Conservation (phyloP, 2,888 invertebrate genomes). For the Drosophila siamana region DNA sequence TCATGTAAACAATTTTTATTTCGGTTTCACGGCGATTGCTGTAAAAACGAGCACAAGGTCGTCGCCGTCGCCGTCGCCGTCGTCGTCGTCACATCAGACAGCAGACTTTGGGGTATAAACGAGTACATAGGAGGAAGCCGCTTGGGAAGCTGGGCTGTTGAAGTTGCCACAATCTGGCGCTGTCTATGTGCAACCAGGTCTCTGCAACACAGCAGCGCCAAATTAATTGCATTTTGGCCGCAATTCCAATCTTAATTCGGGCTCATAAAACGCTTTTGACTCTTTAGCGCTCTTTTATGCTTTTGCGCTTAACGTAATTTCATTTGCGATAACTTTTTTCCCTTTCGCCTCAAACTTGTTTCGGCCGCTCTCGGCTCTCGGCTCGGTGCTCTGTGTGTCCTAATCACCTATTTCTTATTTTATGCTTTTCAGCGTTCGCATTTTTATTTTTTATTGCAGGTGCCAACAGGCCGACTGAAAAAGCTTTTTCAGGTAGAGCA, state of each 20-base stretch:
- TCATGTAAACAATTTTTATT: slow-evolving; percentile 67
- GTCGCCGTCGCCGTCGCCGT: slow-evolving; percentile 64
- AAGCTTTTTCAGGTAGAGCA: slow-evolving; percentile 33
- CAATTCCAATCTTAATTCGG: slow-evolving; percentile 48
- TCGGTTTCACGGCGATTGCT: slow-evolving; percentile 52
- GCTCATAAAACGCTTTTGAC: slow-evolving; percentile 44
- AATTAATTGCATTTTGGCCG: slow-evolving; percentile 65
- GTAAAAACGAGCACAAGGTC: slow-evolving; percentile 81
- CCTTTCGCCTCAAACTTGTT: slow-evolving; percentile 74
- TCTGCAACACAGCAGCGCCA: slow-evolving; percentile 26
- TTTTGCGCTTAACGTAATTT: slow-evolving; percentile 48
- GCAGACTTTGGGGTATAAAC: neutral
- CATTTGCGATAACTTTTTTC: slow-evolving; percentile 61
- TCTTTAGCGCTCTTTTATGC: slow-evolving; percentile 27
- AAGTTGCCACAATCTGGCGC: slow-evolving; percentile 27
- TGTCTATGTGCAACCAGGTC: slow-evolving; percentile 9
- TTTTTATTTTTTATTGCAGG: slow-evolving; percentile 44
- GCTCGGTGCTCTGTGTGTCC: slow-evolving; percentile 69
- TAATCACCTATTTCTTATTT: slow-evolving; percentile 66
- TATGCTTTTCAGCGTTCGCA: slow-evolving; percentile 29
- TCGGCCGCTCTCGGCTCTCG: too few species aligned
- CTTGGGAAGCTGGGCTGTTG: slow-evolving; percentile 15
- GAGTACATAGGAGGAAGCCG: slow-evolving; percentile 47
- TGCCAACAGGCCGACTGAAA: slow-evolving; percentile 24
- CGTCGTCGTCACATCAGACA: slow-evolving; percentile 10